Base-by-base conservation (phyloP, 1,140 invertebrate genomes). In the Orussus abietinus region DNA sequence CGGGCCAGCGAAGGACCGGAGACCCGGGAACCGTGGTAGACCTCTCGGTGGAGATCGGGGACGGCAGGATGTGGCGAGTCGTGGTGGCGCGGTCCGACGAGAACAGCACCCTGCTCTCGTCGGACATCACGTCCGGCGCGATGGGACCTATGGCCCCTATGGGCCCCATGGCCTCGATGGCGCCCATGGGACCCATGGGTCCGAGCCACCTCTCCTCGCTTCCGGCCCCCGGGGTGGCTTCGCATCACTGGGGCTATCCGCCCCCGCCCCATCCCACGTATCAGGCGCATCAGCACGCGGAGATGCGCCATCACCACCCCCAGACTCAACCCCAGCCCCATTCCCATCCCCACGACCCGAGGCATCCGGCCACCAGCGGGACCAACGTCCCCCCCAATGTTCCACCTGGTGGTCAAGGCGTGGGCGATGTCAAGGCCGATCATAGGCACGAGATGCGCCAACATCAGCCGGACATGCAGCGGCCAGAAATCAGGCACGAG, bases 41-140 rank as follows among this genome's bases (percentile, higher is more conserved):
- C n/a, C n/a, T n/a, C n/a, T n/a, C n/a, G n/a, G n/a, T n/a, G n/a
- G n/a, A n/a, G n/a, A n/a, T n/a, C n/a, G n/a, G n/a, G n/a, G n/a
- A n/a, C n/a, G 26, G 14, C 6, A 59, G 54, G 55, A 72, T 77
- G 74, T 77, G 75, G 75, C 66, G 74, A 25, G 75, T 77, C 3
- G 76, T 77, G 1, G 74, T 77, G 12, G 74, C 74, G 2, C 54
- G 73, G 19, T 68, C 69, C 2, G 65, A 68, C 37, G 70, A 74
- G 29, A 71, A 72, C 47, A 71, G 64, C 34, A 74, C 70, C 0
- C 31, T 74, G 18, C 38, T 74, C 31, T 71, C 68, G 3, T 72
- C 70, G 10, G 69, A 72, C 33, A 62, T 74, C 22, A 59, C 57
- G 3, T 47, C 64, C 3, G 48, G 60, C 5, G 30, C 55, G 9